Evolutionary conservation across 2,888 invertebrate genomes (phyloP), one percentile per base, ranked within the genome.

Genomic region (Fragum fragum): DNA sequence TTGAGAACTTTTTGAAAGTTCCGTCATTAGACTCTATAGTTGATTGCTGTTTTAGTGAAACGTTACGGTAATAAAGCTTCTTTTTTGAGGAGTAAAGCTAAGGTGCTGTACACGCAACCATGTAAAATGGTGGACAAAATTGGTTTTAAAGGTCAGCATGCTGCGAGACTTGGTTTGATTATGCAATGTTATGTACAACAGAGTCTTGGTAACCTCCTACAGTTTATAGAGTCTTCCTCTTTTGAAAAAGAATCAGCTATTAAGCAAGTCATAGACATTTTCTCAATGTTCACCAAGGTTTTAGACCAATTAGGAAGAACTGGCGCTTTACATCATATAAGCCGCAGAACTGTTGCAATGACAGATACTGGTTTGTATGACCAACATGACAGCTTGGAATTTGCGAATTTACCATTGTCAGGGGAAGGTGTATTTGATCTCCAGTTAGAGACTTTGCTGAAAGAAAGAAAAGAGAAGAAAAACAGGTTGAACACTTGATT

Each of bases 11-110:
- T 36, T 82, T n/a, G 16, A 75, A 72, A 75, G n/a, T 75, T 23
- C 75, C 74, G 18, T 82, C 81, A 21, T 26, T 82, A 14, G 77
- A 82, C 57, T 16, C 47, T 28, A 47, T 83, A 36, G 69, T 79
- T 21, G 73, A 76, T 11, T 14, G 75, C 29, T 79, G 76, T 63
- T 36, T n/a, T 82, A 18, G 42, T 36, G 16, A 76, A 76, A 52
- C 29, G 69, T 11, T 75, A 73, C 42, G 79, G 78, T 55, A 68
- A 47, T 53, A 73, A 77, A 18, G 83, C 75, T 2, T 57, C 79
- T 23, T 82, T 82, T 21, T 39, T 39, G 5, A 61, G 29, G 18
- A 47, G 47, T n/a, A 63, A 63, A 36, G 63, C 26, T 29, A 63
- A 63, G 18, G 32, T 6, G 1, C 52, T 70, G n/a, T 70, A 7